Percentiles rank a stretch among this genome's conserved stretches.
Evolutionary conservation across 1,140 invertebrate species (phyloP).

Genomic region (Diabrotica virgifera): DNA sequence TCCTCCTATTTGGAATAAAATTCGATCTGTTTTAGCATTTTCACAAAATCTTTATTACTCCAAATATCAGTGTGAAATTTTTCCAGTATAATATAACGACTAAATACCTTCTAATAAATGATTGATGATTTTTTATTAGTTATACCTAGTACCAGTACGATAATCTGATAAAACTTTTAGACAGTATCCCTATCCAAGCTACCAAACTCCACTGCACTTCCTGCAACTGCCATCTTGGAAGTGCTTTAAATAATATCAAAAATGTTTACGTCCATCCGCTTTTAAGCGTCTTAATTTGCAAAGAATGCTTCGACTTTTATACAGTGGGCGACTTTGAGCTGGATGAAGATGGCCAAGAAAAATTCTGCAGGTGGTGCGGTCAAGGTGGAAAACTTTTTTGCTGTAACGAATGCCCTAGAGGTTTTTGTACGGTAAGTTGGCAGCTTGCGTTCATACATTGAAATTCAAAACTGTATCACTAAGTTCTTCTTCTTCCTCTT

Average conservation of each 20-base stretch:
- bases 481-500: too few species aligned
- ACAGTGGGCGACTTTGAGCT: constrained; percentile 69
- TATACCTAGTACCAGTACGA: too few species aligned
- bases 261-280: constrained; percentile 73
- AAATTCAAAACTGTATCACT: neutral
- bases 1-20: too few species aligned
- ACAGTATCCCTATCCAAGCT: constrained; percentile 44
- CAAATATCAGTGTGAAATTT: too few species aligned
- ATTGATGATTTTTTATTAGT: too few species aligned
- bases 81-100: too few species aligned
- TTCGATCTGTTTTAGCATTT: too few species aligned
- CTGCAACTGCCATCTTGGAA: constrained; percentile 70
- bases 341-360: constrained; percentile 80
- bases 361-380: constrained; percentile 89
- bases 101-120: too few species aligned
- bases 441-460: neutral
- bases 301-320: constrained; percentile 78
- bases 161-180: too few species aligned
- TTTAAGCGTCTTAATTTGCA: constrained; percentile 74
- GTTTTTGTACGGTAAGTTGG: constrained; percentile 66
- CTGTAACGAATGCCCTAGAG: constrained; percentile 77
- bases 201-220: constrained; percentile 66
- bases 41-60: too few species aligned
- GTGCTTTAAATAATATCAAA: constrained; percentile 55
- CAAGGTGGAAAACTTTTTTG: constrained; percentile 80